Base-by-base conservation (phyloP, 1,140 invertebrate species). In the Eufriesea mexicana region DNA sequence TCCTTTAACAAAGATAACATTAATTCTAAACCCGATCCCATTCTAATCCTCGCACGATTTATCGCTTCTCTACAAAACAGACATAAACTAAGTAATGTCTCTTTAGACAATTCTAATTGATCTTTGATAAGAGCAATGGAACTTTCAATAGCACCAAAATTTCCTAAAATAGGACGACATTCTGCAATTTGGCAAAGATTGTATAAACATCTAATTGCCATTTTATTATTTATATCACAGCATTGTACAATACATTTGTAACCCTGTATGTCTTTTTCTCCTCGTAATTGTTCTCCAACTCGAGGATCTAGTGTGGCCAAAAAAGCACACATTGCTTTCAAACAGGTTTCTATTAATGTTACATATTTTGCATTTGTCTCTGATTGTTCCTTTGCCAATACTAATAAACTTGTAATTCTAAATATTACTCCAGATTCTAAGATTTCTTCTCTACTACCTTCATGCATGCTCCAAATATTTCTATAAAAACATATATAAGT, bases 1-100 rank as follows among this genome's bases (percentile, higher is more conserved):
- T 92, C 84, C 62, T 87, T 92, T 42, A 94, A 73, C 2, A 94
- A 47, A 6, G 72, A 64, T 8, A 94, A 10, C 14, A 94, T 92
- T 18, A 91, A 68, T 75, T 94, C 90, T 25, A 94, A 70, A 18
- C 94, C 93, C 10, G 81, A 80, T 42, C 73, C 75, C 7, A 62
- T 68, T 55, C 87, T 87, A 42, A 94, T 84, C 61, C 81, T 89
- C 28, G 84, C 86, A 54, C 94, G 91, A 85, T 93, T 93, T 0
- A 94, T 84, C 10, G 93, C 90, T 82, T 94, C 94, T 10, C 91
- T 85, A 83, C 90, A 93, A 61, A 94, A 92, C 6, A 93, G 73
- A 73, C 91, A 93, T 14, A 94, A 66, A 78, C 79, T 90, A 10
- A 54, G 35, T 25, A 94, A 57, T 23, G 87, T 84, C 73, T 94